Evolutionary conservation across 2,888 invertebrate genomes (phyloP), one percentile per base, ranked within the genome.

Genomic region (Ophonus ardosiacus): DNA sequence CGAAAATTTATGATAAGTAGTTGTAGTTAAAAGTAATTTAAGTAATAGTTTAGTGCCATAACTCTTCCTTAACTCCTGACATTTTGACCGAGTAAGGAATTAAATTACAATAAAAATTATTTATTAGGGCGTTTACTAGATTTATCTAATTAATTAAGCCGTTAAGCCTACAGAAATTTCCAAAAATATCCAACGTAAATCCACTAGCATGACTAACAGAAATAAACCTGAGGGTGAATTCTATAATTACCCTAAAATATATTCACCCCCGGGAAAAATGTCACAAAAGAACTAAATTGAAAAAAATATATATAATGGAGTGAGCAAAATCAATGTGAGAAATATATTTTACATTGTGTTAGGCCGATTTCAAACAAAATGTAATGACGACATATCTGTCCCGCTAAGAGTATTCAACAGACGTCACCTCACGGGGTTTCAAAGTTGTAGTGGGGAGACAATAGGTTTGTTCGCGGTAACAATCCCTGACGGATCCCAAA

Each of bases 71-170:
- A 74, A 43, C 71, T 74, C 43, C 0, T 43, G 71, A 74, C 71
- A 74, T 74, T 74, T 74, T 43, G 71, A 43, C 43, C 71, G 71
- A 43, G 43, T 51, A 74, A 43, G 40, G 71, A 74, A 74, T 74
- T 74, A 74, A 74, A 74, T 74, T 74, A 74, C 71, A 43, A 74
- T 74, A 74, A 74, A 74, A 74, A 74, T 78, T 78, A 78, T 78
- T 78, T 57, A 78, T 78, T 78, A 43, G 78, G 78, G 57, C 78
- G 78, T 78, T 57, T 57, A 78, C 78, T 78, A 78, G 78, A 78
- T 78, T 78, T 57, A 78, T 78, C 78, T 78, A 78, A 78, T 78
- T 78, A 78, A 78, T 78, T 78, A 78, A 78, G 78, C 24, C 56
- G 57, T 78, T 51, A 78, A 78, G 31, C 56, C 78, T 43, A 74